A percentile compares a stretch with the other conserved stretches of the same genome.
These are phyloP conservation scores for Trididemnum miniatum DNA, from an alignment of 23 tunicate species.

Conservation along the genomic window DNA sequence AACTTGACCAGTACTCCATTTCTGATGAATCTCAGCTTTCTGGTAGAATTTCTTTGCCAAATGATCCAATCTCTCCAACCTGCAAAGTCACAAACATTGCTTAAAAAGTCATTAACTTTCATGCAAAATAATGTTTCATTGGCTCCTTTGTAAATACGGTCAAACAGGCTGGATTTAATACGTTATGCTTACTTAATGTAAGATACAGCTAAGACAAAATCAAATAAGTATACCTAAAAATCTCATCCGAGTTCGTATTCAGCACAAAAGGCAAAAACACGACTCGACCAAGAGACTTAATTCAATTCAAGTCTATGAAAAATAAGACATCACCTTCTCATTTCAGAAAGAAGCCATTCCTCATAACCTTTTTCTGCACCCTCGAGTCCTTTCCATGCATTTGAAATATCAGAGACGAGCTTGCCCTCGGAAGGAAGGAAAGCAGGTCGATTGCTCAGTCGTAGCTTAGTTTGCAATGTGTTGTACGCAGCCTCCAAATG, in stretches of 20 bases:
- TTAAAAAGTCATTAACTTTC: too few relatives aligned
- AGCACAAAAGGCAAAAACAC: too few relatives aligned
- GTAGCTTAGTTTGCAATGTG: slow-evolving; percentile 96
- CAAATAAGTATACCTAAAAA: too few relatives aligned
- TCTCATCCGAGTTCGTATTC: too few relatives aligned
- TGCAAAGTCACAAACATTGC: too few relatives aligned
- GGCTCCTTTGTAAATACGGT: too few relatives aligned
- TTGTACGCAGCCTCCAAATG: slow-evolving; percentile 97
- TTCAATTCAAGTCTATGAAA: too few relatives aligned
- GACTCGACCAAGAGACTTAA: too few relatives aligned
- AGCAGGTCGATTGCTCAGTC: slow-evolving; percentile 97
- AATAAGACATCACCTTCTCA: slow-evolving; percentile 96
- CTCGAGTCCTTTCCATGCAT: slow-evolving; percentile 99
- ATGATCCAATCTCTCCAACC: slow-evolving; percentile 96
- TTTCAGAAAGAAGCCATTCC: slow-evolving; percentile 97
- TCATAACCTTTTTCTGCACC: slow-evolving; percentile 99
- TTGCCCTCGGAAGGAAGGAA: slow-evolving; percentile 96
- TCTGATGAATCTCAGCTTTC: slow-evolving; percentile 91
- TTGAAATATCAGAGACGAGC: slow-evolving; percentile 86
- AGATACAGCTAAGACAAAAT: too few relatives aligned
- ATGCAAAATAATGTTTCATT: too few relatives aligned
- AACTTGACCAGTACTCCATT: slow-evolving; percentile 84
- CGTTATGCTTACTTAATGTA: too few relatives aligned
- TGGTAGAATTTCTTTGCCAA: slow-evolving; percentile 99
- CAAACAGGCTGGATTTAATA: too few relatives aligned